phyloP scores from a whole-genome alignment of 1,140 invertebrate genomes.

The Calosoma granatense region DNA sequence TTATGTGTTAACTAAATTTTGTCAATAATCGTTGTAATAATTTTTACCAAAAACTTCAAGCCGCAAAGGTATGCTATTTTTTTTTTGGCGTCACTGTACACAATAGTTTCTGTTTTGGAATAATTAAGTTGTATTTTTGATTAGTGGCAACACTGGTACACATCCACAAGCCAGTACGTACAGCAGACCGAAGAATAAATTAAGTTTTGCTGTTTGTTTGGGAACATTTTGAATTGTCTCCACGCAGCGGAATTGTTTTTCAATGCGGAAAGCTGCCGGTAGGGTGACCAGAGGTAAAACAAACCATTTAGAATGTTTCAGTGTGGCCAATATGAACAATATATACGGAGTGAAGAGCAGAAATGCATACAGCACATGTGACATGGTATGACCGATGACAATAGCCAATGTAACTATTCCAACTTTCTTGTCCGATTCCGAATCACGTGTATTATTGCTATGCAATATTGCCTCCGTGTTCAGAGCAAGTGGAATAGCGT shows the following conservation, averaged over 20 bases:
- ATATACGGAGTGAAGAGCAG: slow-evolving; percentile 88
- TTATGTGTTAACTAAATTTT: too few species aligned
- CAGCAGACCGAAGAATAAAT: slow-evolving; percentile 82
- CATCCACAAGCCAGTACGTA: slow-evolving; percentile 71
- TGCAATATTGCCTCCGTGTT: slow-evolving; percentile 94
- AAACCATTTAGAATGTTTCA: slow-evolving; percentile 80
- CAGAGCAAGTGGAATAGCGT: slow-evolving; percentile 84
- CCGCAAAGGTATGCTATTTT: neutral
- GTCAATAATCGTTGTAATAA: neutral
- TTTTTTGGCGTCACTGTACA: neutral
- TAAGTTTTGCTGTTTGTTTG: slow-evolving; percentile 78
- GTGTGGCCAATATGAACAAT: slow-evolving; percentile 69
- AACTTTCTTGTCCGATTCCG: slow-evolving; percentile 71
- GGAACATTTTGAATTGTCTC: slow-evolving; percentile 72
- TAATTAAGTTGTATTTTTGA: slow-evolving; percentile 15
- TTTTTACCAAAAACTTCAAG: neutral
- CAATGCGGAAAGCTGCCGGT: slow-evolving; percentile 78
- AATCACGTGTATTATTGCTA: slow-evolving; percentile 87
- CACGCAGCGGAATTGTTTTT: slow-evolving; percentile 74
- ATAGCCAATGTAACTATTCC: slow-evolving; percentile 90
- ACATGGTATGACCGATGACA: slow-evolving; percentile 81
- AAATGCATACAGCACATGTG: slow-evolving; percentile 83
- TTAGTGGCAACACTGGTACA: slow-evolving; percentile 45
- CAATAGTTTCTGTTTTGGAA: neutral
- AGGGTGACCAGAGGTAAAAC: slow-evolving; percentile 79